Conservation (phyloP, 2,888 invertebrate genomes). For the Loripinus fragilis region DNA sequence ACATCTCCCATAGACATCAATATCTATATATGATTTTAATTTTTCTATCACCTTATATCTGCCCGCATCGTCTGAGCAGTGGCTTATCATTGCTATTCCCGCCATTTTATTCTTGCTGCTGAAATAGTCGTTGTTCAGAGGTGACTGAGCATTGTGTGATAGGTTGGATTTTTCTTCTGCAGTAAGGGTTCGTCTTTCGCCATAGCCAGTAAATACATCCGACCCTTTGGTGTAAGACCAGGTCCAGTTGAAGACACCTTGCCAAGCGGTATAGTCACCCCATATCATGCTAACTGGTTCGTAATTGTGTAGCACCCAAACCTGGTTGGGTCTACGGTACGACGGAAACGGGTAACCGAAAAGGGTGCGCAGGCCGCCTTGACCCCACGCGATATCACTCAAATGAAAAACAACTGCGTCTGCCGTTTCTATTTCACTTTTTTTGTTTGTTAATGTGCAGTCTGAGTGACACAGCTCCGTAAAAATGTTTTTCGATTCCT, state of each 20-base stretch:
- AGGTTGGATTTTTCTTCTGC: conserved; percentile 8
- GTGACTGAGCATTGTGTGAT: too few relatives aligned
- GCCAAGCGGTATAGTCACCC: conserved; percentile 29
- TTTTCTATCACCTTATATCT: too few relatives aligned
- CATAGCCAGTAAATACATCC: conserved; percentile 35
- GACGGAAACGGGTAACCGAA: conserved; percentile 25
- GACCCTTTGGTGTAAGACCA: conserved; percentile 35
- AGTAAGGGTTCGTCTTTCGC: not conserved
- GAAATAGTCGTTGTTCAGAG: conserved; percentile 14
- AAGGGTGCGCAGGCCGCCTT: not conserved
- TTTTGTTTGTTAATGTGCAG: too few relatives aligned
- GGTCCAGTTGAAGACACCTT: too few relatives aligned
- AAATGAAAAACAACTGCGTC: conserved; percentile 45
- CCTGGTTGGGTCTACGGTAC: too few relatives aligned
- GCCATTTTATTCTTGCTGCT: conserved; percentile 1
- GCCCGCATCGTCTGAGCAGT: too few relatives aligned
- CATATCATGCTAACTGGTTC: conserved; percentile 39
- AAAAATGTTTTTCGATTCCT: too few relatives aligned
- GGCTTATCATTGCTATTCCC: conserved; percentile 39
- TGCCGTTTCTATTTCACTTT: too few relatives aligned
- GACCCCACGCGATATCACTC: conserved; percentile 37
- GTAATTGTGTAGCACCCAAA: conserved; percentile 40
- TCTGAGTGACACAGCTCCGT: too few relatives aligned
- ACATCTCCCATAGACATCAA: conserved; percentile 35
- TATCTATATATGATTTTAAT: conserved; percentile 24